Percentiles rank a stretch among this genome's conserved stretches.
These are phyloP conservation scores for Sebastes goodei DNA, from an alignment of 2,797 vertebrate genomes.

Conservation along the genomic window DNA sequence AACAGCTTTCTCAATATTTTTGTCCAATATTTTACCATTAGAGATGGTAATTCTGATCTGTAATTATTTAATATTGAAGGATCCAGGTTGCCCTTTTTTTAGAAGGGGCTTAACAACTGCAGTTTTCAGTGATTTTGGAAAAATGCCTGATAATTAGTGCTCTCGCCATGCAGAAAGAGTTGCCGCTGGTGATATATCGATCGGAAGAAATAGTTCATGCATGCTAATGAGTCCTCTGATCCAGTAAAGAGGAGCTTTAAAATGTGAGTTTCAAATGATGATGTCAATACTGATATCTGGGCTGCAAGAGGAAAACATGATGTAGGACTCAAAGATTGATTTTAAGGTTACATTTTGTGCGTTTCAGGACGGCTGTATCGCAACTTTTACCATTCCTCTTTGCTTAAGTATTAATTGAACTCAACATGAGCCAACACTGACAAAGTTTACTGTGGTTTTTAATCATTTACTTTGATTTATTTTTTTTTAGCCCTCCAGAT, in stretches of 20 bases:
- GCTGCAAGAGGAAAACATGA: constrained; percentile 34
- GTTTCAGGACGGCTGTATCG: background rate
- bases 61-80: background rate
- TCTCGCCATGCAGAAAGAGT: constrained; percentile 64
- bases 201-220: constrained; percentile 70
- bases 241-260: constrained; percentile 65
- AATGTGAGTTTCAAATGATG: constrained; percentile 62
- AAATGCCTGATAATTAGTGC: constrained; percentile 43
- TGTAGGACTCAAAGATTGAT: constrained; percentile 11
- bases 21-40: background rate
- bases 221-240: constrained; percentile 78
- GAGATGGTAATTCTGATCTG: background rate
- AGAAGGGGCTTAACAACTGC: background rate
- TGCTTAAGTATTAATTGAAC: background rate
- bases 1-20: background rate
- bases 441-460: background rate
- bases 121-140: constrained; percentile 1
- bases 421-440: background rate
- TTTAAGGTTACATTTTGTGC: constrained; percentile 11
- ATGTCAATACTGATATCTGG: constrained; percentile 53
- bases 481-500: background rate
- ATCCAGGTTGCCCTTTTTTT: background rate
- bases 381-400: constrained; percentile 1
- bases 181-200: constrained; percentile 76
- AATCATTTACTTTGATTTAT: background rate